Conservation (phyloP, 2,888 invertebrate genomes). For the Archaeoteleia sp. region DNA sequence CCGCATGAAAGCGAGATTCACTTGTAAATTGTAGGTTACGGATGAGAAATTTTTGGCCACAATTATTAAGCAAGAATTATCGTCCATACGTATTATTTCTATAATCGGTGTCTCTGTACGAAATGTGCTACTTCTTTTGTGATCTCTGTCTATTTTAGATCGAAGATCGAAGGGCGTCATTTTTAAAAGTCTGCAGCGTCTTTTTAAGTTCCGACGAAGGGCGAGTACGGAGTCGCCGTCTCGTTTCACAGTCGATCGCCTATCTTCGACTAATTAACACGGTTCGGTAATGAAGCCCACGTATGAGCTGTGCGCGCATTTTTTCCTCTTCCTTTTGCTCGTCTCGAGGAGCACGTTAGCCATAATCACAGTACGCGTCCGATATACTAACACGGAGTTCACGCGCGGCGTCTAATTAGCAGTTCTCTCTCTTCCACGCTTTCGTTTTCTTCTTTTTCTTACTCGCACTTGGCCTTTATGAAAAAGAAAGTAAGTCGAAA, state of each 20-base stretch:
- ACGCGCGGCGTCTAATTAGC: constrained; percentile 70
- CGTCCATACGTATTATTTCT: constrained; percentile 7
- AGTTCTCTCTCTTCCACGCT: constrained; percentile 51
- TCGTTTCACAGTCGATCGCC: constrained; percentile 63
- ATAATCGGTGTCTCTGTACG: constrained; percentile 14
- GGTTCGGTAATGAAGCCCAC: constrained; percentile 70
- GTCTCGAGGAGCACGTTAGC: constrained; percentile 38
- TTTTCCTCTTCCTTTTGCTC: constrained; percentile 37
- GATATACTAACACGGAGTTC: constrained; percentile 64
- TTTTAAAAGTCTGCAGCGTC: too few relatives aligned
- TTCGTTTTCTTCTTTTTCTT: constrained; percentile 26
- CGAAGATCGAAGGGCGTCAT: too few relatives aligned
- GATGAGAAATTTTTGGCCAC: constrained; percentile 11
- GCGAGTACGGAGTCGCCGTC: constrained; percentile 15
- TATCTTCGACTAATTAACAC: constrained; percentile 72
- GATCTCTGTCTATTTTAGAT: constrained; percentile 9
- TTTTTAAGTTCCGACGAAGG: too few relatives aligned
- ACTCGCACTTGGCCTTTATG: constrained; percentile 15
- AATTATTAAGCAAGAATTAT: constrained; percentile 28
- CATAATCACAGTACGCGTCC: constrained; percentile 61
- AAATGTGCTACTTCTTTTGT: neutral
- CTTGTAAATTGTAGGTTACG: constrained; percentile 27
- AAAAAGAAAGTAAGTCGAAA: too few relatives aligned
- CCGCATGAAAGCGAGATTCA: constrained; percentile 19
- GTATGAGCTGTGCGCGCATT: constrained; percentile 59